Evolutionary conservation across 2,888 invertebrate genomes (phyloP).

Genomic region (Synanthedon vespiformis): DNA sequence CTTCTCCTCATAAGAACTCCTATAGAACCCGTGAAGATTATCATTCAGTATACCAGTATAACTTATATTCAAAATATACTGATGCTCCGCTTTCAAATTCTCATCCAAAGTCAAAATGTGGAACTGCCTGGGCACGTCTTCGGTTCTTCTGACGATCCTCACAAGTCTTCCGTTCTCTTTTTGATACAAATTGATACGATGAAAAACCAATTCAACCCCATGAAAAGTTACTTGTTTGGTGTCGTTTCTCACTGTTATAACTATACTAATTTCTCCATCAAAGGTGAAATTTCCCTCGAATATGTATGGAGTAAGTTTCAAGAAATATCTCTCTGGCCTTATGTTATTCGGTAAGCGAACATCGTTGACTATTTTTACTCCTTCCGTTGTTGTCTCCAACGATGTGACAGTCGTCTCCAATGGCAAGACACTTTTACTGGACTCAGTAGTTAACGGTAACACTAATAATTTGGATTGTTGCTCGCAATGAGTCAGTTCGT

Average conservation of each 20-base stretch:
- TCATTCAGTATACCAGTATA: conserved; percentile 82
- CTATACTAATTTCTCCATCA: conserved; percentile 76
- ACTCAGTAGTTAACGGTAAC: conserved; percentile 49
- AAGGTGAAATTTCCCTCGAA: conserved; percentile 83
- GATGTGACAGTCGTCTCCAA: conserved; percentile 35
- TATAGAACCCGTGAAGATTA: conserved; percentile 83
- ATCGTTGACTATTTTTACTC: conserved; percentile 39
- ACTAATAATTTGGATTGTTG: conserved; percentile 46
- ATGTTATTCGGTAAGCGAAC: conserved; percentile 78
- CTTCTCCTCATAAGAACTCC: conserved; percentile 80
- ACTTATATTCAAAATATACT: conserved; percentile 76
- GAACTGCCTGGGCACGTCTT: conserved; percentile 76
- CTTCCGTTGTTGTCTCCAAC: conserved; percentile 16
- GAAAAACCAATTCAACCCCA: conserved; percentile 76
- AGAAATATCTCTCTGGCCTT: conserved; percentile 76
- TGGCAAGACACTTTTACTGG: conserved; percentile 40
- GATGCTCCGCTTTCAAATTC: conserved; percentile 66
- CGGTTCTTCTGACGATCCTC: conserved; percentile 45
- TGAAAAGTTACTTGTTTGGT: conserved; percentile 81
- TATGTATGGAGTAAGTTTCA: conserved; percentile 79
- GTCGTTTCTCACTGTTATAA: conserved; percentile 71
- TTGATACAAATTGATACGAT: conserved; percentile 65
- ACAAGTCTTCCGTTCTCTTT: conserved; percentile 36
- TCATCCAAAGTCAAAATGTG: conserved; percentile 74
- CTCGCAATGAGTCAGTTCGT: conserved; percentile 44